Percentiles rank a stretch among this genome's conserved stretches.
Evolutionary conservation across 2,113 vertebrate genomes (phyloP).

Genomic region (Oenanthe oenanthe): DNA sequence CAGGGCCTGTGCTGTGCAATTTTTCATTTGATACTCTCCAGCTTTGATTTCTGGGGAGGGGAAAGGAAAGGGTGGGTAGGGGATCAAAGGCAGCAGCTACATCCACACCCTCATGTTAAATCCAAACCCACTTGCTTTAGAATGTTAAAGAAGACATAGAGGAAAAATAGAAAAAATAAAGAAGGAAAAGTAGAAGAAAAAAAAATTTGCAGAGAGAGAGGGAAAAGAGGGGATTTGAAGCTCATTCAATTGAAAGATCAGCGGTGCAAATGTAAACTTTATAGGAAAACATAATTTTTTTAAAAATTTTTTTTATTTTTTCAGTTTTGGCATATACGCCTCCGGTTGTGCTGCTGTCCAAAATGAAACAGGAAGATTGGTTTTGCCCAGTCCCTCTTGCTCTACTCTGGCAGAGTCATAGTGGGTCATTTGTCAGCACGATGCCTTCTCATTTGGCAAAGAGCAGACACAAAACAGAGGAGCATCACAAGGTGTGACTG

Average conservation of each 20-base stretch:
- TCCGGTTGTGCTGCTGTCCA: background rate
- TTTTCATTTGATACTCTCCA: conserved; percentile 41
- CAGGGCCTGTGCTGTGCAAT: conserved; percentile 34
- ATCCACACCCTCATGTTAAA: conserved; percentile 2
- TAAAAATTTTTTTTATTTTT: background rate
- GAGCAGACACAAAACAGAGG: background rate
- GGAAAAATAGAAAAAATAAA: background rate
- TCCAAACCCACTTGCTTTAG: background rate
- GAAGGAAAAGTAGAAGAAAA: background rate
- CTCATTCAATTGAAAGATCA: background rate
- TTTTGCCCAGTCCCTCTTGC: background rate
- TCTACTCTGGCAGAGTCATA: background rate
- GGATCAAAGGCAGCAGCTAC: background rate
- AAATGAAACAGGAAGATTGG: background rate
- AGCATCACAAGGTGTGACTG: background rate
- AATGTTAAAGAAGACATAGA: conserved; percentile 3
- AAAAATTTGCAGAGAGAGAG: background rate
- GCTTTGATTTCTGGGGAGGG: conserved; percentile 42
- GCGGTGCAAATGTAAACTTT: background rate
- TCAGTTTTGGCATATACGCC: background rate
- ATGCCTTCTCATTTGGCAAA: background rate
- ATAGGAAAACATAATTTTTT: background rate
- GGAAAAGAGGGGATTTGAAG: background rate
- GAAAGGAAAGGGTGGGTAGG: conserved; percentile 39
- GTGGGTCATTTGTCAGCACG: background rate